Conservation (phyloP, 2,888 invertebrate genomes). For the Carpatolechia fugitivella region DNA sequence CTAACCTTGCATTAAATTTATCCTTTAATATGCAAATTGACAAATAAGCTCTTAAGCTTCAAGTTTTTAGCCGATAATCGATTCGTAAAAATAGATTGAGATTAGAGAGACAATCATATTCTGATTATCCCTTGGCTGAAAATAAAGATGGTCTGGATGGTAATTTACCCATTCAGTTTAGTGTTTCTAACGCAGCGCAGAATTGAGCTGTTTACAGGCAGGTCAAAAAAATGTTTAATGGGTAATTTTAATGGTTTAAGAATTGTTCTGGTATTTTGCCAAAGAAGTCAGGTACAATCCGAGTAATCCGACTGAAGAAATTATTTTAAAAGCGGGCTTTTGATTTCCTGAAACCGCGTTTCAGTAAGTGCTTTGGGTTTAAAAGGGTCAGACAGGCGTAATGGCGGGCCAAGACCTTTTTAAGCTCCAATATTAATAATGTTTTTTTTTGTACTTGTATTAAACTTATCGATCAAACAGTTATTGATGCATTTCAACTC, state of each 20-base stretch:
- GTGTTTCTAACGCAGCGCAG: too few species aligned
- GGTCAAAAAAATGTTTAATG: neutral
- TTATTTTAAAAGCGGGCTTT: neutral
- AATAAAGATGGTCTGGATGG: too few species aligned
- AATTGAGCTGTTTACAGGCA: too few species aligned
- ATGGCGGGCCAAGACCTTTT: neutral
- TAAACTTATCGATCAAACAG: conserved; percentile 49
- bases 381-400: neutral
- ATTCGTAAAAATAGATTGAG: too few species aligned
- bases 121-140: too few species aligned
- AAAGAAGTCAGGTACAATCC: neutral
- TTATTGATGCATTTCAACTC: conserved; percentile 20
- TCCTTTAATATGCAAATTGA: too few species aligned
- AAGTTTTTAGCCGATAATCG: too few species aligned
- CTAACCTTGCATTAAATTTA: too few species aligned
- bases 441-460: neutral
- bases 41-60: too few species aligned
- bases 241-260: neutral
- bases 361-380: neutral
- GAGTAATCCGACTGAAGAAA: neutral
- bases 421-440: neutral
- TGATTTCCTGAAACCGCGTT: neutral
- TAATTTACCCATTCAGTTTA: neutral
- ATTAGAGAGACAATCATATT: too few species aligned
- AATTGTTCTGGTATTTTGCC: neutral